phyloP scores from a whole-genome alignment of 1,140 invertebrate genomes.

The Brachystomella parvula region DNA sequence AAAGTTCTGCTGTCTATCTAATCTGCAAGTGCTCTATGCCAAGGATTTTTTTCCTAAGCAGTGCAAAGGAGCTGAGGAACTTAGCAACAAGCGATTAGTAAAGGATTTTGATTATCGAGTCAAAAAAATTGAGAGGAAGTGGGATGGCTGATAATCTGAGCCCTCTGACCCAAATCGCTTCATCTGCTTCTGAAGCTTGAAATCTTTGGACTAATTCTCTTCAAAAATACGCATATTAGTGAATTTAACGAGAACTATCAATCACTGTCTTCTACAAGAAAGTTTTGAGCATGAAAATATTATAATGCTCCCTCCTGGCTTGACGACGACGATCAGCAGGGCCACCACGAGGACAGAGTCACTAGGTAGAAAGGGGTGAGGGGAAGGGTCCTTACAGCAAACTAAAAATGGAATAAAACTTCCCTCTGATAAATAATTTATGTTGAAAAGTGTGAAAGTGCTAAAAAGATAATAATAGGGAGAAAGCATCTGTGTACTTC shows the following conservation, averaged over 20 bases:
- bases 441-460: slow-evolving; percentile 10
- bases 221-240: too few relatives aligned
- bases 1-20: too few relatives aligned
- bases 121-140: too few relatives aligned
- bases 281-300: background rate
- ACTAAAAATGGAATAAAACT: background rate
- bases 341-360: background rate
- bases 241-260: slow-evolving; percentile 36
- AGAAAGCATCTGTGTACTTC: slow-evolving; percentile 7
- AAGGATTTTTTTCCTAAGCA: too few relatives aligned
- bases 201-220: too few relatives aligned
- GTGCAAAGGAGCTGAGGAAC: too few relatives aligned
- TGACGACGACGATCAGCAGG: background rate
- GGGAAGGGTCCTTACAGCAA: background rate
- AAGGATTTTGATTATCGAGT: too few relatives aligned
- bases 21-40: too few relatives aligned
- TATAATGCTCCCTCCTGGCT: background rate
- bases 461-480: slow-evolving; percentile 6
- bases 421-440: slow-evolving; percentile 7
- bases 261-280: slow-evolving; percentile 31
- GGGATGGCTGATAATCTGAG: too few relatives aligned
- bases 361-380: background rate
- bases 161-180: too few relatives aligned
- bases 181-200: too few relatives aligned
- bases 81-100: too few relatives aligned